These are phyloP conservation scores for Cricetomys ansorgei DNA, from an alignment of 2,113 vertebrate species.

Conservation along the genomic window DNA sequence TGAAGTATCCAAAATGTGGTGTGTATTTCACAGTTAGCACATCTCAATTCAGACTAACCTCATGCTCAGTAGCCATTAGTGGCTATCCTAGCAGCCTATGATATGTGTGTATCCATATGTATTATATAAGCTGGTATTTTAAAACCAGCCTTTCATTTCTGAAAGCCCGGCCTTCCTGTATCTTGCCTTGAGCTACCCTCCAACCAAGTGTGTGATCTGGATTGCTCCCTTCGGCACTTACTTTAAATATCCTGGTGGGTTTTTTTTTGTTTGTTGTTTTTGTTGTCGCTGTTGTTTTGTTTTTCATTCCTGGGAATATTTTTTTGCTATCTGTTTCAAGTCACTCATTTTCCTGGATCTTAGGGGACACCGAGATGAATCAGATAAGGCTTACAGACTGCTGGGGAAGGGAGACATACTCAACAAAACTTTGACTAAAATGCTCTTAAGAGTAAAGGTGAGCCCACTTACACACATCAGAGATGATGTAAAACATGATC, in stretches of 20 bases:
- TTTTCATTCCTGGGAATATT: not conserved
- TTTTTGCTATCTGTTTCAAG: not conserved
- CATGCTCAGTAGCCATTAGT: not conserved
- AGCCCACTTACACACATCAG: not conserved
- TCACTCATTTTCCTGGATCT: not conserved
- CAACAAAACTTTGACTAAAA: not conserved
- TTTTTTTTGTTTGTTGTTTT: no score
- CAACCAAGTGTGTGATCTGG: not conserved
- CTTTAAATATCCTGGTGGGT: not conserved
- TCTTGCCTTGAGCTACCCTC: not conserved
- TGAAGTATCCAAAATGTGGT: not conserved
- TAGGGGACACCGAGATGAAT: not conserved
- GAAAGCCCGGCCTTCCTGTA: not conserved
- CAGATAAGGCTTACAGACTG: not conserved
- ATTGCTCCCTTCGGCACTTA: not conserved
- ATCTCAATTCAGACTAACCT: not conserved
- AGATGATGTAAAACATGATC: not conserved
- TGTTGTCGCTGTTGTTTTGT: no score
- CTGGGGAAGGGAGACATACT: not conserved
- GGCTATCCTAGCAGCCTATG: not conserved
- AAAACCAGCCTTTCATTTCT: not conserved
- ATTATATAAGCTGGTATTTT: not conserved
- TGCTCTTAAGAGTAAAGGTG: not conserved
- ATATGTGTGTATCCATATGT: no score
- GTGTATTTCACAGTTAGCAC: not conserved